Evolutionary conservation across 2,113 vertebrate species (phyloP).

Genomic region (Probosciger aterrimus): DNA sequence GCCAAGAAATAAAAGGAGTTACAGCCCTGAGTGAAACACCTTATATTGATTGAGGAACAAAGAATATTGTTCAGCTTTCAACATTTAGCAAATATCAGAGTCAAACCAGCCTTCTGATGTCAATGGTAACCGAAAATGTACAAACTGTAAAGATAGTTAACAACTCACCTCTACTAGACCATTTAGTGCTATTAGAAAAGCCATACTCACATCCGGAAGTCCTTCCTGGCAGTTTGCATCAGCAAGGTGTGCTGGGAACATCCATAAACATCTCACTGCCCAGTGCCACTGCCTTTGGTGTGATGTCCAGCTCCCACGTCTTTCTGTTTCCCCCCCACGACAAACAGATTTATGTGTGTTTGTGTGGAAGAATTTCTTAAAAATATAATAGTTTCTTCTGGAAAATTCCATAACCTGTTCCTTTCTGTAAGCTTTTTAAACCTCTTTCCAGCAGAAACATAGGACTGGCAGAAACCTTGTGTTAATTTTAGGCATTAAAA

Average conservation of each 20-base stretch:
- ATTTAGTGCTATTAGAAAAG: not conserved
- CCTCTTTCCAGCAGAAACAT: not conserved
- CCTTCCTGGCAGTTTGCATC: not conserved
- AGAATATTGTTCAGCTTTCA: not conserved
- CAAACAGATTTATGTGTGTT: not conserved
- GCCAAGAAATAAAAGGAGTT: not conserved
- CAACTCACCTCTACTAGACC: not conserved
- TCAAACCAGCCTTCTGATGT: not conserved
- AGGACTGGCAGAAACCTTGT: not conserved
- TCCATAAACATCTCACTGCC: not conserved
- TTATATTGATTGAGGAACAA: not conserved
- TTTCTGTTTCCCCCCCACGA: not conserved
- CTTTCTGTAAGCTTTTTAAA: not conserved
- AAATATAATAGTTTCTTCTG: not conserved
- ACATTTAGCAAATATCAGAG: not conserved
- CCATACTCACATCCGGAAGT: not conserved
- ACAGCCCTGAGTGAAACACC: not conserved
- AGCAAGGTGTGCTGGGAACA: not conserved
- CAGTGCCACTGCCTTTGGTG: not conserved
- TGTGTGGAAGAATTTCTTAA: not conserved
- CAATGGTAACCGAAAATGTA: not conserved
- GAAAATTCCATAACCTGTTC: not conserved
- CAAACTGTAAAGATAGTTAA: not conserved
- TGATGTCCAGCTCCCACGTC: not conserved
- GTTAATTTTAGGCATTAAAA: not conserved